Evolutionary conservation across 2,888 invertebrate genomes (phyloP), one percentile per base, ranked within the genome.

Genomic region (Tenthredo amoena): DNA sequence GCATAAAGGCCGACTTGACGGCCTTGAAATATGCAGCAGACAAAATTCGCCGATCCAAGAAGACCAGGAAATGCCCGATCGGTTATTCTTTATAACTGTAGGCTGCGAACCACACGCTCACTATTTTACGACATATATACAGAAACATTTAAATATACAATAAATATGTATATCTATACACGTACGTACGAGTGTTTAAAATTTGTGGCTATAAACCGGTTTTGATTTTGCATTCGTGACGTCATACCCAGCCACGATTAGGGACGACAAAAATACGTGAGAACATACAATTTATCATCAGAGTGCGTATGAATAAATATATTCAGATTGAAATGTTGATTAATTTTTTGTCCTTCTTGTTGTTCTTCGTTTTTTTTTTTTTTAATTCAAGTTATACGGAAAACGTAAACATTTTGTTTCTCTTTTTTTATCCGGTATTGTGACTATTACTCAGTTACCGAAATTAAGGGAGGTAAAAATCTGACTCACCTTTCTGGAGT

Each of bases 401-500:
- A 62, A 26, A 62, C 62, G 26, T 21, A 12, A 62, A 62, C 26
- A 62, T 10, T 62, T 26, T 26, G 26, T 12, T 12, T 62, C n/a
- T n/a, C 18, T n/a, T 55, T n/a, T n/a, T n/a, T 55, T 7, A n/a
- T 55, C n/a, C n/a, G 7, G n/a, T 1, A 26, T 62, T 26, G 26
- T 62, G 0, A 26, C 26, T 26, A 26, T 62, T 26, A 62, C 0
- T 26, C n/a, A 62, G 62, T 10, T 9, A 62, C 26, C 2, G 1
- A 62, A 62, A 26, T 62, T 71, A 2, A 7, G 15, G 18, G n/a
- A n/a, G 55, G n/a, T n/a, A n/a, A n/a, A n/a, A 1, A 26, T 26
- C n/a, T 7, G 81, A 91, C 94, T 93, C 91, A 95, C 95, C 94
- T 94, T 95, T 95, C 89, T 94, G 95, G 94, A 95, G 93, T 89